These are phyloP conservation scores for Coenonympha glycerion DNA, from an alignment of 2,888 invertebrate genomes.

Conservation along the genomic window DNA sequence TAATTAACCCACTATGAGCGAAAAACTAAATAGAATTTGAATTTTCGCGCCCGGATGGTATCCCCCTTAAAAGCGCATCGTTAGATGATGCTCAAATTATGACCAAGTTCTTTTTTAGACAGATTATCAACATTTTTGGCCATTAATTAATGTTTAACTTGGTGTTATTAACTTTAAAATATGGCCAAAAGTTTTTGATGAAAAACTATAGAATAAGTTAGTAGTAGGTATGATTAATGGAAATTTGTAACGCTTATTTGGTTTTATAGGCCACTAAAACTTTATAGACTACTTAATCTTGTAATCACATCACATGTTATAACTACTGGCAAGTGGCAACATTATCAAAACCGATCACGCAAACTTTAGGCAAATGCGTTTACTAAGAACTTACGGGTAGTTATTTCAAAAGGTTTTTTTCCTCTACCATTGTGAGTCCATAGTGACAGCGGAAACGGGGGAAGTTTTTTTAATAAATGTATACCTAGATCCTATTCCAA, in stretches of 20 bases:
- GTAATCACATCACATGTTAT: slow-evolving; percentile 3
- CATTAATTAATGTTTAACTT: too few relatives aligned
- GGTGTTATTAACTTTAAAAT: too few relatives aligned
- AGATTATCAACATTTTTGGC: too few relatives aligned
- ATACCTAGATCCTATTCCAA: too few relatives aligned
- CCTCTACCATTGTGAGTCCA: not conserved
- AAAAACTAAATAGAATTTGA: too few relatives aligned
- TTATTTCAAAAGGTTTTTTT: slow-evolving; percentile 12
- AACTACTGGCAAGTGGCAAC: not conserved
- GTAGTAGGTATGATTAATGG: not conserved
- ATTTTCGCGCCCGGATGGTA: too few relatives aligned
- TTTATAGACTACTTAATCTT: not conserved
- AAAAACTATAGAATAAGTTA: not conserved
- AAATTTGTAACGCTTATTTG: not conserved
- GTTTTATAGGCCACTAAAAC: not conserved
- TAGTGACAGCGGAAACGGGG: not conserved
- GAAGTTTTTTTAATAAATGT: not conserved
- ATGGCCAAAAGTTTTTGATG: too few relatives aligned
- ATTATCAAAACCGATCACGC: slow-evolving; percentile 35
- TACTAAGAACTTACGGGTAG: slow-evolving; percentile 35
- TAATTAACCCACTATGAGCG: too few relatives aligned
- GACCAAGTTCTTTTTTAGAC: too few relatives aligned
- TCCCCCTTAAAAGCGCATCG: too few relatives aligned
- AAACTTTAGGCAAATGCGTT: slow-evolving; percentile 35
- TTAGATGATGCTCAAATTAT: too few relatives aligned